Evolutionary conservation across 2,888 invertebrate species (phyloP), one percentile per base, ranked within the genome.

Genomic region (Chaitophorus viminalis): DNA sequence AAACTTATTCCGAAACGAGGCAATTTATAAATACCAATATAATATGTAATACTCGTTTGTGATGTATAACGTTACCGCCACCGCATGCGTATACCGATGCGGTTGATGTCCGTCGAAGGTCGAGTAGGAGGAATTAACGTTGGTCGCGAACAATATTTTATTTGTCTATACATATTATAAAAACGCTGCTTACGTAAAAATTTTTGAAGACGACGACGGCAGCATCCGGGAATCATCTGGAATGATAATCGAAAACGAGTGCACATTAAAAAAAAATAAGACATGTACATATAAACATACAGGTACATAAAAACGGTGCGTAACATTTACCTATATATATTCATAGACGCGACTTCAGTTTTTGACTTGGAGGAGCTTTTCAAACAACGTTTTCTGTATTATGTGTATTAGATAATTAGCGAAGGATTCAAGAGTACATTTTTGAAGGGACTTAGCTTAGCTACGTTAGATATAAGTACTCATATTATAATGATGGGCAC

Each of bases 21-120:
- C 79, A 65, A 65, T 79, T 79, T 79, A 79, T 65, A 79, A 36
- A 79, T 79, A 79, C 65, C 79, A 29, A 68, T 68, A n/a, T 11
- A 68, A 6, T 25, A 60, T 25, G 60, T 25, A 60, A 60, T 60
- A 60, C 60, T 60, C 60, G 60, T 60, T 60, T 60, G 60, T 60
- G n/a, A n/a, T n/a, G 25, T 25, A 9, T 60, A 68, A 29, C 6
- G 68, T 29, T 6, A 29, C 68, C 68, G 68, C n/a, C n/a, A 68
- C 29, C 68, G 29, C 68, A 8, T 6, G 68, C 68, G n/a, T n/a
- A 29, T n/a, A n/a, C n/a, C n/a, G n/a, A n/a, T n/a, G n/a, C n/a
- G n/a, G n/a, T n/a, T n/a, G n/a, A n/a, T 6, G 65, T 65, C n/a
- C n/a, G 65, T 9, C 68, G 68, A 68, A 68, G 68, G 68, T 29